Conservation (phyloP, 2,113 vertebrate species). For the Thermophis baileyi region DNA sequence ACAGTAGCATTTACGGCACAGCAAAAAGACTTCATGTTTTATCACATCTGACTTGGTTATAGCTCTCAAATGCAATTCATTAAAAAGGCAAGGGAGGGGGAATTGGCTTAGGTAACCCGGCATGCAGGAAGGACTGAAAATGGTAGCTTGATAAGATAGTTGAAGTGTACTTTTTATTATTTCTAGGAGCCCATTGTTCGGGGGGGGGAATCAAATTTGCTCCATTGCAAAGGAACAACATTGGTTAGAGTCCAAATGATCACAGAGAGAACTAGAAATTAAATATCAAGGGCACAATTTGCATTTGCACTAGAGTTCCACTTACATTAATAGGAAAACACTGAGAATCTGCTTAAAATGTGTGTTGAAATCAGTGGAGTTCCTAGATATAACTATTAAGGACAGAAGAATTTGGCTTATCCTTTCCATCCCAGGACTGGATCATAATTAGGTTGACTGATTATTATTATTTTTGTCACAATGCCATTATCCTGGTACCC, state of each 20-base stretch:
- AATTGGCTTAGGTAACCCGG: constrained; percentile 34
- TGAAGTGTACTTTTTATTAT: constrained; percentile 30
- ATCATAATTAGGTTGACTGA: not conserved
- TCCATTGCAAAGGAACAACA: not conserved
- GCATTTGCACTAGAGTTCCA: not conserved
- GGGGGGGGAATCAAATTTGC: constrained; percentile 11
- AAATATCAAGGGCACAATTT: not conserved
- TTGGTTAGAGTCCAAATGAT: constrained; percentile 15
- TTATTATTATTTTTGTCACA: not conserved
- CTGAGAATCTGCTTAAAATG: not conserved
- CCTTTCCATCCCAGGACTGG: not conserved
- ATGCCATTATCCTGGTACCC: not conserved
- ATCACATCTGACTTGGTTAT: constrained; percentile 47
- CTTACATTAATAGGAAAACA: not conserved
- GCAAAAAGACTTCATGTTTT: constrained; percentile 41
- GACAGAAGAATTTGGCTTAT: not conserved
- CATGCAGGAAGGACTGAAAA: constrained; percentile 29
- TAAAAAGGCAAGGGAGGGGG: constrained; percentile 30
- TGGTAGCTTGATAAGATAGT: constrained; percentile 34
- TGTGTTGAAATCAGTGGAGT: not conserved
- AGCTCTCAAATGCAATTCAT: constrained; percentile 54
- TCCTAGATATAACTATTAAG: not conserved
- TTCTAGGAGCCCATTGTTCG: constrained; percentile 4
- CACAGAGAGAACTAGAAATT: not conserved
- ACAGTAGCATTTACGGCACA: constrained; percentile 54